phyloP scores from a whole-genome alignment of 2,113 vertebrate species.

The Corydoras sp. region DNA sequence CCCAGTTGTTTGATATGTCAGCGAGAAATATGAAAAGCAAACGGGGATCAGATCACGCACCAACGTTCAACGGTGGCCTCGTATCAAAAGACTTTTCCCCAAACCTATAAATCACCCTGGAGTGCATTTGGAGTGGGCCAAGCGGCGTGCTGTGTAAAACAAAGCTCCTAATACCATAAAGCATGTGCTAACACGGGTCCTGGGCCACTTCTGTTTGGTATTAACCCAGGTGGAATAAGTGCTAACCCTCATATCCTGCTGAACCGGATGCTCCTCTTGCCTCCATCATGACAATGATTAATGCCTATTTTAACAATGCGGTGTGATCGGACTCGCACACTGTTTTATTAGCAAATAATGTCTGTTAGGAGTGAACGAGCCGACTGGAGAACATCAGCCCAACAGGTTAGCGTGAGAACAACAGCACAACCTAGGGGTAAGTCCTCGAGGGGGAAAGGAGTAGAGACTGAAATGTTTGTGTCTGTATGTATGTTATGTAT shows the following conservation, averaged over 20 bases:
- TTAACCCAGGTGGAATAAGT: conserved; percentile 19
- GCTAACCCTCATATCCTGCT: conserved; percentile 36
- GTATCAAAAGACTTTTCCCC: not conserved
- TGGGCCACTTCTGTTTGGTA: conserved; percentile 18
- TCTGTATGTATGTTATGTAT: not conserved
- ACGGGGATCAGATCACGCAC: not conserved
- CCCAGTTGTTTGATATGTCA: not conserved
- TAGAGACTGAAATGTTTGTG: not conserved
- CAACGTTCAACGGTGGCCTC: not conserved
- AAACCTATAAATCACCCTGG: not conserved
- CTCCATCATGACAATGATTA: conserved; percentile 44
- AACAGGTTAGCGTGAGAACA: not conserved
- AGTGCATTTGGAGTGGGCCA: not conserved
- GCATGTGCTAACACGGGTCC: conserved; percentile 17
- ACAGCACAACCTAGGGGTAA: conserved; percentile 3
- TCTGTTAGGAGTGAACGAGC: not conserved
- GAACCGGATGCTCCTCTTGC: conserved; percentile 36
- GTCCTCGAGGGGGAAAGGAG: too few species aligned
- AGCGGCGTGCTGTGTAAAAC: not conserved
- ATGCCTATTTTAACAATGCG: conserved; percentile 30
- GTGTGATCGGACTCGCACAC: conserved; percentile 8
- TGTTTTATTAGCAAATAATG: conserved; percentile 26
- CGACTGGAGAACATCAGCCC: not conserved
- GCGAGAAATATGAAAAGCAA: not conserved
- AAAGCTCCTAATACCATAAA: conserved; percentile 13